These are phyloP conservation scores for Lepus oiostolus DNA, from an alignment of 2,797 vertebrate genomes.

Conservation along the genomic window DNA sequence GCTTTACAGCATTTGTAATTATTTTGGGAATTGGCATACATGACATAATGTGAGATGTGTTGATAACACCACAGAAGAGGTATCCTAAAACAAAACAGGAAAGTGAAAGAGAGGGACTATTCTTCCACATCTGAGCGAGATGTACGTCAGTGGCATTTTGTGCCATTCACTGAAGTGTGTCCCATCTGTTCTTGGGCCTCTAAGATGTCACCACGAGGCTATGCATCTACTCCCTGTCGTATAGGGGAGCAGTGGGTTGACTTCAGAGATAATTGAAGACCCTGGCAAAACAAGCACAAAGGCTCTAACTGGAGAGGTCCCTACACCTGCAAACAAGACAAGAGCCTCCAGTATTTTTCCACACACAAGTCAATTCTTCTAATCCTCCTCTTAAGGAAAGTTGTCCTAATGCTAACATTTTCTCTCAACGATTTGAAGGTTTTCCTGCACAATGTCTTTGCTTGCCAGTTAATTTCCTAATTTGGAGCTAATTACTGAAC, in stretches of 20 bases:
- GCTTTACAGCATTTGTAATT: background rate
- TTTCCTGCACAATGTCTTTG: slow-evolving; percentile 32
- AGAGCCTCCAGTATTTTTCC: slow-evolving; percentile 66
- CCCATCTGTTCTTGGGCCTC: slow-evolving; percentile 45
- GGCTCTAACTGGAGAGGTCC: background rate
- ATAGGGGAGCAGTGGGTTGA: background rate
- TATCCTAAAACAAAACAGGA: background rate
- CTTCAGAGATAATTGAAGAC: background rate
- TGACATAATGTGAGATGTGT: background rate
- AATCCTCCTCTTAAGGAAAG: slow-evolving; percentile 6
- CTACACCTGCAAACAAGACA: slow-evolving; percentile 33
- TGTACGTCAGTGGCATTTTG: background rate
- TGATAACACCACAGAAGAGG: background rate
- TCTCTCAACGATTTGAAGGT: slow-evolving; percentile 45
- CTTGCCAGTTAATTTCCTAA: slow-evolving; percentile 68
- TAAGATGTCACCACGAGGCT: background rate
- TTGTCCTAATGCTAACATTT: slow-evolving; percentile 19
- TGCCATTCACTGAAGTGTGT: slow-evolving; percentile 10
- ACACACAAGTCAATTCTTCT: background rate
- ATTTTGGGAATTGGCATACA: background rate
- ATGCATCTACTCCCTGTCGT: background rate
- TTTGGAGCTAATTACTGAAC: slow-evolving; percentile 72
- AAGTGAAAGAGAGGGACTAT: background rate
- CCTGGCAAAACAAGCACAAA: background rate
- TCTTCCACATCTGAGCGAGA: slow-evolving; percentile 38